A percentile compares a stretch with the other conserved stretches of the same genome.
Conservation (phyloP, 2,113 vertebrate species). For the Ranitomeya imitator region DNA sequence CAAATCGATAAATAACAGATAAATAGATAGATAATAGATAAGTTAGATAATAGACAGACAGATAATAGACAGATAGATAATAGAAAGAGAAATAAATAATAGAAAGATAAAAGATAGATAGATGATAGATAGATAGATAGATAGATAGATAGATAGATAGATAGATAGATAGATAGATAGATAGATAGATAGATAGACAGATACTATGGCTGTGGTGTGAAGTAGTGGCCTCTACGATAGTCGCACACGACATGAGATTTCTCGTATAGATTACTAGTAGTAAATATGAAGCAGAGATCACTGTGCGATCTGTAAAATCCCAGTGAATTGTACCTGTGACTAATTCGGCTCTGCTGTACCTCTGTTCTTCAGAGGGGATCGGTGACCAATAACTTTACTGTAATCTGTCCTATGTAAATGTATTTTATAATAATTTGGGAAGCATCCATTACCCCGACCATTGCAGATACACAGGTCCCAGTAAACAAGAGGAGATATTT, state of each 20-base stretch:
- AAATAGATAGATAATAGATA: no score
- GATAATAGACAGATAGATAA: no score
- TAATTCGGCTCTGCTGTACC: not conserved
- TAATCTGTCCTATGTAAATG: not conserved
- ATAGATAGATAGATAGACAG: no score
- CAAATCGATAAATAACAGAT: no score
- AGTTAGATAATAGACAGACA: no score
- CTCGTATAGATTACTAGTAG: not conserved
- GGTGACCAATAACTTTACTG: not conserved
- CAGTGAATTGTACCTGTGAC: not conserved
- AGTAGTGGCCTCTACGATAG: not conserved
- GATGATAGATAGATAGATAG: no score
- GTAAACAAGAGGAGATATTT: constrained; percentile 32
- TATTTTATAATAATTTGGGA: not conserved
- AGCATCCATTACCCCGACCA: not conserved
- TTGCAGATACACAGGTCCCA: not conserved
- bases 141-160: no score
- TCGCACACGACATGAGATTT: not conserved
- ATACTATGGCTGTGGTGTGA: not conserved
- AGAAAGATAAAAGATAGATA: no score
- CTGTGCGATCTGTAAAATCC: not conserved
- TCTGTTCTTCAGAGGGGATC: not conserved
- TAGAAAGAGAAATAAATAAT: no score
- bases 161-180: no score
- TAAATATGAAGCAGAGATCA: not conserved